Percentiles rank a stretch among this genome's conserved stretches.
phyloP scores from a whole-genome alignment of 2,888 invertebrate genomes.

The Ptychoptera contaminata region DNA sequence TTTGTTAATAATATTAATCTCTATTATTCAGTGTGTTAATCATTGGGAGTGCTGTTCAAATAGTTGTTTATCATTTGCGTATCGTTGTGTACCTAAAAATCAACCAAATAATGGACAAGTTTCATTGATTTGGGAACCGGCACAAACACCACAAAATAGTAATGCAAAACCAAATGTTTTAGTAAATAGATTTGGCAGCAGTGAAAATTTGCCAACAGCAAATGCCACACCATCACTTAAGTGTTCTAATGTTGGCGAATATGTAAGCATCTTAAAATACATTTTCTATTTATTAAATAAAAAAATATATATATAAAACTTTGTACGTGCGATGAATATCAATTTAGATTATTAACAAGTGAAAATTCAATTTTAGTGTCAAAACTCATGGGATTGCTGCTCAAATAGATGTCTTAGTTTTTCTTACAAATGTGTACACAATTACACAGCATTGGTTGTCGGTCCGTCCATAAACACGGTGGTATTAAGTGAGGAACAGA shows the following conservation, averaged over 20 bases:
- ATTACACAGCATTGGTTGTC: not conserved
- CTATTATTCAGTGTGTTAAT: slow-evolving; percentile 19
- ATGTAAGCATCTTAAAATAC: not conserved
- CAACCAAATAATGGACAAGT: not conserved
- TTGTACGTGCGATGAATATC: too few species aligned
- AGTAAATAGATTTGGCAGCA: slow-evolving; percentile 1
- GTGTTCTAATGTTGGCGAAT: not conserved
- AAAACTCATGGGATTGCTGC: slow-evolving; percentile 24
- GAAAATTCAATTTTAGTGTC: slow-evolving; percentile 17
- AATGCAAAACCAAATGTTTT: not conserved
- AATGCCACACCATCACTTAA: not conserved
- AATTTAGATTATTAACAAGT: too few species aligned
- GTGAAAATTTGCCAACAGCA: not conserved
- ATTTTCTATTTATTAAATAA: too few species aligned
- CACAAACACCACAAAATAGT: not conserved
- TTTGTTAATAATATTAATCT: not conserved
- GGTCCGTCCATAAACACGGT: too few species aligned
- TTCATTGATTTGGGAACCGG: not conserved
- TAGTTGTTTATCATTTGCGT: slow-evolving; percentile 21
- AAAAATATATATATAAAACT: too few species aligned
- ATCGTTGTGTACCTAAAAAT: slow-evolving; percentile 15
- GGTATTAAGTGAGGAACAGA: too few species aligned
- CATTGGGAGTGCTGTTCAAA: slow-evolving; percentile 26
- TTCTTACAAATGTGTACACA: slow-evolving; percentile 16
- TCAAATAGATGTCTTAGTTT: slow-evolving; percentile 24